Base-by-base conservation (phyloP, 2,888 invertebrate genomes). In the Nesidiocoris tenuis region DNA sequence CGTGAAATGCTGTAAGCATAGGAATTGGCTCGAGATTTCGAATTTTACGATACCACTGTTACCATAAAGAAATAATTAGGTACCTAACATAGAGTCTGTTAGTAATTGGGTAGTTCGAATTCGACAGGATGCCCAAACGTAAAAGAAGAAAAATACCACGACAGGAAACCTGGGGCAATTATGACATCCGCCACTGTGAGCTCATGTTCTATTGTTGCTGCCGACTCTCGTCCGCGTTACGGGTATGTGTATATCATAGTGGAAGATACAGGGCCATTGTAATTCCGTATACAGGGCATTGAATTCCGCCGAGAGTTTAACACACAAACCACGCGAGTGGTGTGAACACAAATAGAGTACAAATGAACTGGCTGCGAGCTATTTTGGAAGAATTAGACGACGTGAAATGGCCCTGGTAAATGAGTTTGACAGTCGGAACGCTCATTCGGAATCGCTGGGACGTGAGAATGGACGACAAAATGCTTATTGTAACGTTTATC, bases 161-260 rank as follows among this genome's bases (percentile, higher is more conserved):
- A 39, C 39, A 39, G 67, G 67, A 67, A 67, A 67, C 67, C 7
- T 22, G 56, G 54, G 22, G 67, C 67, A 67, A 67, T 67, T 67
- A 67, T 67, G 54, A 56, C 67, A 67, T 67, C 67, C 67, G 67
- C 21, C 21, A 56, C 55, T 55, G 67, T 54, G 67, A 67, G 67
- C 55, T 67, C 67, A 67, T 67, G 67, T 55, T 55, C 23, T 67
- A 67, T 67, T 67, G 67, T 67, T 67, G 56, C 12, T 3, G 39
- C 39, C 39, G 39, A 39, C 5, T 39, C 39, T 39, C 39, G 39
- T 39, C 39, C 3, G 39, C 3, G 5, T 39, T 39, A 12, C 39
- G 39, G n/a, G 39, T 39, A 39, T 12, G 39, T 39, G 12, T 39
- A 39, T 39, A 39, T 12, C n/a, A n/a, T n/a, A n/a, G n/a, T n/a